phyloP scores from a whole-genome alignment of 2,113 vertebrate species.

The Rhabdornis inornatus region DNA sequence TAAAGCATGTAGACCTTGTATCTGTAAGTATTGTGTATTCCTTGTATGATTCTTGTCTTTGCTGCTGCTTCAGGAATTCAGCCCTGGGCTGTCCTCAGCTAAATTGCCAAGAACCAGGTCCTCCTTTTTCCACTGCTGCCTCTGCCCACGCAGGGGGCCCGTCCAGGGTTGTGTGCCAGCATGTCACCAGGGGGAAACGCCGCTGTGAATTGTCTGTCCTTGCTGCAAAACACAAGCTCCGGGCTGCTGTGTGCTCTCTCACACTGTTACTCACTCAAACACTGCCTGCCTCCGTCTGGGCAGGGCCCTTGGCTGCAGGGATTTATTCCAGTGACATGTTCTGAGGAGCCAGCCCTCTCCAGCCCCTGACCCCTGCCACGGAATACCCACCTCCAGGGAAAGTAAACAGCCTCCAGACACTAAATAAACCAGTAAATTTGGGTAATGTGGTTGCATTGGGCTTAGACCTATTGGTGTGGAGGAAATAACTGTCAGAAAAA shows the following conservation, averaged over 20 bases:
- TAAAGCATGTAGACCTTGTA: constrained; percentile 64
- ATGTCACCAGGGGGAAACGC: constrained; percentile 17
- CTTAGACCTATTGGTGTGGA: fast-evolving
- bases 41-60: constrained; percentile 22
- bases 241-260: background rate
- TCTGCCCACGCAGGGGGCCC: background rate
- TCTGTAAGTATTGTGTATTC: constrained; percentile 70
- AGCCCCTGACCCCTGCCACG: background rate
- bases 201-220: background rate
- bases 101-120: background rate
- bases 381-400: fast-evolving
- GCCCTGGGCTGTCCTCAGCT: constrained; percentile 22
- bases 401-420: fast-evolving
- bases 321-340: fast-evolving
- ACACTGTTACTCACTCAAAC: constrained; percentile 6
- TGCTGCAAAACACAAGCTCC: constrained; percentile 28
- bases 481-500: background rate
- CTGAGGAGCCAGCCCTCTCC: background rate
- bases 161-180: background rate
- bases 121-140: constrained; percentile 21
- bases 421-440: background rate
- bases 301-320: background rate
- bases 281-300: constrained; percentile 38
- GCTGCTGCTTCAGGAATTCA: constrained; percentile 34
- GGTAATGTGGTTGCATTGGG: fast-evolving